Percentiles rank a stretch among this genome's conserved stretches.
Evolutionary conservation across 2,113 vertebrate genomes (phyloP).

Genomic region (Tauraco erythrolophus): DNA sequence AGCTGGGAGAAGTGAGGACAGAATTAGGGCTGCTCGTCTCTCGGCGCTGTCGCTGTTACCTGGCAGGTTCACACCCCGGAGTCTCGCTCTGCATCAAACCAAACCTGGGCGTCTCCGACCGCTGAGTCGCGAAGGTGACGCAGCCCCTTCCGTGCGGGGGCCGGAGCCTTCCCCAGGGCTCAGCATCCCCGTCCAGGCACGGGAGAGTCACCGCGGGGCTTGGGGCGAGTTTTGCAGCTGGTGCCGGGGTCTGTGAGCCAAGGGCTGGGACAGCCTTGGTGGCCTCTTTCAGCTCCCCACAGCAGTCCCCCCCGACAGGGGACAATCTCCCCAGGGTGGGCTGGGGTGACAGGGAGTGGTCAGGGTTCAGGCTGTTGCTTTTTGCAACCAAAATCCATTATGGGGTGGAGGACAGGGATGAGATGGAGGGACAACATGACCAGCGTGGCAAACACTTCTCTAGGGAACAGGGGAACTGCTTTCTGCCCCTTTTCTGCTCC

Average conservation of each 20-base stretch:
- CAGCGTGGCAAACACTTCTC: not conserved
- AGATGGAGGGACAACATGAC: not conserved
- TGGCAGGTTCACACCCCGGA: slow-evolving; percentile 41
- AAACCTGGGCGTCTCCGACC: not conserved
- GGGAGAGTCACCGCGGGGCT: rapidly evolving
- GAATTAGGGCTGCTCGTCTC: slow-evolving; percentile 28
- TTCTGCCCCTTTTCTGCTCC: not conserved
- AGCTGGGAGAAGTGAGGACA: not conserved
- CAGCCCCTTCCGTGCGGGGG: not conserved
- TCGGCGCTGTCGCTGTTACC: not conserved
- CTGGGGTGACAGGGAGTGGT: rapidly evolving
- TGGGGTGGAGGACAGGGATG: not conserved
- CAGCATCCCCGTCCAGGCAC: rapidly evolving
- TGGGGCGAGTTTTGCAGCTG: not conserved
- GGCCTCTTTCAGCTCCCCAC: not conserved
- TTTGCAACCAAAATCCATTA: not conserved
- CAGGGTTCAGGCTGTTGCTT: not conserved
- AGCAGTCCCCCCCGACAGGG: rapidly evolving
- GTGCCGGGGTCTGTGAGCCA: not conserved
- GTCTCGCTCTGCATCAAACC: slow-evolving; percentile 34
- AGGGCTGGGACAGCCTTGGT: not conserved
- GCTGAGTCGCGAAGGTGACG: rapidly evolving
- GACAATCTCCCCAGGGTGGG: not conserved
- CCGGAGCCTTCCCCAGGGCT: not conserved
- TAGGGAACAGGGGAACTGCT: not conserved